A percentile compares a stretch with the other conserved stretches of the same genome.
phyloP scores from a whole-genome alignment of 2,888 invertebrate species.

The Ceramica pisi region DNA sequence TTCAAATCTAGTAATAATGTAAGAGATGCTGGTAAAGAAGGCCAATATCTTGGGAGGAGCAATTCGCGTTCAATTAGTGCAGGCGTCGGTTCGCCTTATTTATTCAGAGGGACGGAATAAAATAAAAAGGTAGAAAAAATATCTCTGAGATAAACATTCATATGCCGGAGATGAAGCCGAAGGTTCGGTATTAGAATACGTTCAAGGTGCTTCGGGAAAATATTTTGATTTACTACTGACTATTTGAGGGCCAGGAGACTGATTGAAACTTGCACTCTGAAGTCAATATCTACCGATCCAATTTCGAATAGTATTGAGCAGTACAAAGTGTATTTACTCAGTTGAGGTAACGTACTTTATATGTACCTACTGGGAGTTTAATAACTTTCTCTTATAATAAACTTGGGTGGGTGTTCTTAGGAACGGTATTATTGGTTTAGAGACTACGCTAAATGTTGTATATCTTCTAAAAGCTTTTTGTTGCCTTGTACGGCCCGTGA shows the following conservation, averaged over 20 bases:
- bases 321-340: conserved; percentile 53
- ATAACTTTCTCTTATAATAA: conserved; percentile 49
- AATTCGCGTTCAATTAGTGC: conserved; percentile 82
- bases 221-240: conserved; percentile 68
- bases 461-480: background rate
- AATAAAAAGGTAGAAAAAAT: conserved; percentile 78
- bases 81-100: conserved; percentile 79
- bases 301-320: conserved; percentile 57
- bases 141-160: conserved; percentile 80
- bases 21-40: conserved; percentile 71
- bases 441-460: conserved; percentile 15
- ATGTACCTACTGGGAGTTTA: conserved; percentile 38
- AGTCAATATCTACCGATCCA: conserved; percentile 55
- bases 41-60: conserved; percentile 70
- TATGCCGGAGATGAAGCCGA: conserved; percentile 71
- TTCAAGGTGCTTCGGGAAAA: conserved; percentile 65
- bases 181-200: conserved; percentile 69
- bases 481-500: background rate
- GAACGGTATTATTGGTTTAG: conserved; percentile 17
- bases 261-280: conserved; percentile 62
- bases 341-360: conserved; percentile 47
- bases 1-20: conserved; percentile 74
- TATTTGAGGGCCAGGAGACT: conserved; percentile 52
- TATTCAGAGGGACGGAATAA: conserved; percentile 81
- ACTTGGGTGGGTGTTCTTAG: conserved; percentile 22